Evolutionary conservation across 2,888 invertebrate species (phyloP).

Genomic region (Luperina testacea): DNA sequence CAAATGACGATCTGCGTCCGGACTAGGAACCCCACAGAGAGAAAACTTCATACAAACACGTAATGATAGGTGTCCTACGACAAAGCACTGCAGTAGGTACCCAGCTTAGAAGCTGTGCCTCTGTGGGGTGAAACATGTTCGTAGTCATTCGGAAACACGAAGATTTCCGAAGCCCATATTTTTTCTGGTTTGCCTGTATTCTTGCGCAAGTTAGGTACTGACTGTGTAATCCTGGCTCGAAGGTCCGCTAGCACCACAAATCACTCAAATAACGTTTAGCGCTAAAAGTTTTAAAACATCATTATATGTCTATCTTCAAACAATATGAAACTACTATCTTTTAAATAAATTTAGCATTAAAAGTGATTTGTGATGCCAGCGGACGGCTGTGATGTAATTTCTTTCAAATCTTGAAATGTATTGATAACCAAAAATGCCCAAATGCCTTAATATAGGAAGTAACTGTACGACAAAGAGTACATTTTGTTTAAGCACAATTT

Average conservation of each 20-base stretch:
- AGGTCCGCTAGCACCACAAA: neutral
- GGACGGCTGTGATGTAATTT: neutral
- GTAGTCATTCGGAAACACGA: neutral
- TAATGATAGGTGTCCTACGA: neutral
- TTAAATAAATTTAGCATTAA: neutral
- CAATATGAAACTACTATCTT: neutral
- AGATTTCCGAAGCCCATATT: neutral
- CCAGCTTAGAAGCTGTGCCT: too few relatives aligned
- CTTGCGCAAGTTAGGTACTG: neutral
- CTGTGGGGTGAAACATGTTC: neutral
- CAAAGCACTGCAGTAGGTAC: neutral
- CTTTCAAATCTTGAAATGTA: slow-evolving; percentile 35
- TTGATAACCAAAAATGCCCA: slow-evolving; percentile 51
- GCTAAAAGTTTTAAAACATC: neutral
- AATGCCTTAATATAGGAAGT: slow-evolving; percentile 57
- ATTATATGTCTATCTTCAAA: too few relatives aligned
- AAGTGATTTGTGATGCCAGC: neutral
- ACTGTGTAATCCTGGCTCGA: neutral
- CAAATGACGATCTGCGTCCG: too few relatives aligned
- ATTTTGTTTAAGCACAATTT: slow-evolving; percentile 45
- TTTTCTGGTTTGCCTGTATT: neutral
- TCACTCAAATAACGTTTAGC: neutral
- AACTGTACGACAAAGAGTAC: slow-evolving; percentile 40
- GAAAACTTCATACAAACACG: neutral
- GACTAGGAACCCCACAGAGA: neutral